Evolutionary conservation across 2,888 invertebrate species (phyloP), one percentile per base, ranked within the genome.

Genomic region (Lithophane semibrunnea): DNA sequence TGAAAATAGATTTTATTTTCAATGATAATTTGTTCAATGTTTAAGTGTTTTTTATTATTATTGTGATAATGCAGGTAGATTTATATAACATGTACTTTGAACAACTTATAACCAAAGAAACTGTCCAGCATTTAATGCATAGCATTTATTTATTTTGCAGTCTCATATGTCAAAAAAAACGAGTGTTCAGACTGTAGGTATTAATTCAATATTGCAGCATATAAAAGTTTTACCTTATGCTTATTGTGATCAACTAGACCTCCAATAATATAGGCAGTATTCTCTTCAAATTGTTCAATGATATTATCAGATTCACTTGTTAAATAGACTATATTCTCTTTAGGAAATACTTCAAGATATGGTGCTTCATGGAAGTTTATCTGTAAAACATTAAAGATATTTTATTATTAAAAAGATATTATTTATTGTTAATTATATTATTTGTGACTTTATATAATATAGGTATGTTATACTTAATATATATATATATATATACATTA

Each of bases 181-280:
- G 3, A 44, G 8, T 77, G 8, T 82, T 77, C n/a, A 18, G 9
- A 44, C 16, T 16, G 42, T 60, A 16, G 12, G 24, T n/a, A 49
- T 47, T 37, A 5, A 24, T 56, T 58, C 3, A 21, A 18, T 7
- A 24, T 49, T 29, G n/a, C 67, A 29, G 29, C 8, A n/a, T 58
- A 37, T 52, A 52, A 49, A 61, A 24, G 1, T 12, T 13, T 52
- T 77, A 90, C 98, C 97, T 99, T 99, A 88, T 99, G 98, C 88
- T 98, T 97, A 95, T 99, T 99, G 93, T 99, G 99, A 96, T 99
- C 99, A 0, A 99, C 99, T 65, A 99, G 96, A 47, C 99, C 99
- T 61, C 99, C 99, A 93, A 99, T 99, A 70, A 99, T 98, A 92
- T 99, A 99, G 66, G 98, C 97, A 91, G 98, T 98, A 82, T 98